These are phyloP conservation scores for Meloidogyne floridensis DNA, from an alignment of 1,140 invertebrate species.

Conservation along the genomic window DNA sequence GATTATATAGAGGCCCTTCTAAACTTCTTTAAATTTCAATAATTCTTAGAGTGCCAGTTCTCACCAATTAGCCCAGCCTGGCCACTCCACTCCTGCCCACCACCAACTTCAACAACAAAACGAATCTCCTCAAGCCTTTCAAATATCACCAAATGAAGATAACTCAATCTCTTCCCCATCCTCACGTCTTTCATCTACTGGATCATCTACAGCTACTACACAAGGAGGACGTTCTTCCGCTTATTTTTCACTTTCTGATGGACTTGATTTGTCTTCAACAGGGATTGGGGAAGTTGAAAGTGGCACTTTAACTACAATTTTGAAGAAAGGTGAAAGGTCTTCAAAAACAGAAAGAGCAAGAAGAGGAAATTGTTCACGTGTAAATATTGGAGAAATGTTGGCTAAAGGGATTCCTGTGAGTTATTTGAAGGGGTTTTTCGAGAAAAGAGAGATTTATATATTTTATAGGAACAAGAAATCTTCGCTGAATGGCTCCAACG, in stretches of 20 bases:
- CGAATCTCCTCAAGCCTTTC: background rate
- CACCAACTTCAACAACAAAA: background rate
- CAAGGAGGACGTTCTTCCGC: constrained; percentile 33
- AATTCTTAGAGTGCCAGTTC: constrained; percentile 19
- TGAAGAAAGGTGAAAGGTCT: background rate
- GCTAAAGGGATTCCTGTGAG: constrained; percentile 71
- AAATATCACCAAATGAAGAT: background rate
- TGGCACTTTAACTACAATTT: constrained; percentile 18
- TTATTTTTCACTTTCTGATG: constrained; percentile 34
- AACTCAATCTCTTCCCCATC: constrained; percentile 10
- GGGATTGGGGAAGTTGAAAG: constrained; percentile 5
- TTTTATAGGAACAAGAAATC: constrained; percentile 80
- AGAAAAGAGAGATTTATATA: constrained; percentile 33
- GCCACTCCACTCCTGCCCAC: background rate
- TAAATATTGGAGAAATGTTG: constrained; percentile 71
- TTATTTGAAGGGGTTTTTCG: constrained; percentile 26
- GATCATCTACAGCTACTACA: constrained; percentile 33
- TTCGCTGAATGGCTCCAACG: constrained; percentile 90
- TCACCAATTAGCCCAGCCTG: constrained; percentile 31
- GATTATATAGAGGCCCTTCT: background rate
- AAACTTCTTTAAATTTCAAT: background rate
- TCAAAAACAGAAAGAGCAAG: background rate
- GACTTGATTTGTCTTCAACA: constrained; percentile 9
- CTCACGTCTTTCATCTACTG: constrained; percentile 19
- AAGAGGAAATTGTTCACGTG: constrained; percentile 33